Evolutionary conservation across 2,888 invertebrate species (phyloP).

Genomic region (Augiades crinisus): DNA sequence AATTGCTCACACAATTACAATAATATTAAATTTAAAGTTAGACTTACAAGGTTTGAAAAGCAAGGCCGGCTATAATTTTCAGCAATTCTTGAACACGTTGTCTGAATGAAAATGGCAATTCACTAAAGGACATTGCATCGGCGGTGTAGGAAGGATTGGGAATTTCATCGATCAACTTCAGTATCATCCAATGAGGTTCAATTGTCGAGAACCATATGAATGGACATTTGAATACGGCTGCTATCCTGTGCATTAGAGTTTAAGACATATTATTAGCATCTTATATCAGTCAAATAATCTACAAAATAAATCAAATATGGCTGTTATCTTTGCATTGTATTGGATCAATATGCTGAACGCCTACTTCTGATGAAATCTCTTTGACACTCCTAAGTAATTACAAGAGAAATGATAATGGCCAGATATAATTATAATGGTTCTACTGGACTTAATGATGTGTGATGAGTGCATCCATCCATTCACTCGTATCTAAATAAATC

Average conservation of each 20-base stretch:
- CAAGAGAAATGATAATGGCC: too few species aligned
- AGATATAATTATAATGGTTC: too few species aligned
- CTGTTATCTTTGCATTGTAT: not conserved
- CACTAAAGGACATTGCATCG: slow-evolving; percentile 35
- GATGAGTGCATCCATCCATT: not conserved
- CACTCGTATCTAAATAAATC: not conserved
- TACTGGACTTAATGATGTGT: too few species aligned
- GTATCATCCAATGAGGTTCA: slow-evolving; percentile 42
- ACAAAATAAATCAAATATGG: not conserved
- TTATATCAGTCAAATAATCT: not conserved
- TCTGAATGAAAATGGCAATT: slow-evolving; percentile 48
- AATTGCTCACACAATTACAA: not conserved
- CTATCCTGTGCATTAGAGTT: too few species aligned
- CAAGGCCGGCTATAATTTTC: not conserved
- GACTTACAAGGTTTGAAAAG: slow-evolving; percentile 4
- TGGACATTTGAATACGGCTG: slow-evolving; percentile 33
- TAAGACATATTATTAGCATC: too few species aligned
- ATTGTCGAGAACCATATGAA: slow-evolving; percentile 34
- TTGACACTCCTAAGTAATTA: too few species aligned
- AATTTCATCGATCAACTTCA: slow-evolving; percentile 46
- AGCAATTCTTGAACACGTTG: slow-evolving; percentile 44
- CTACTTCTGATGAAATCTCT: too few species aligned
- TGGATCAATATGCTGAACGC: too few species aligned
- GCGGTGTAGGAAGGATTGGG: slow-evolving; percentile 51
- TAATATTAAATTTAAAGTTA: slow-evolving; percentile 3